Base-by-base conservation (phyloP, 2,113 vertebrate species). In the Hemibagrus wyckioides region DNA sequence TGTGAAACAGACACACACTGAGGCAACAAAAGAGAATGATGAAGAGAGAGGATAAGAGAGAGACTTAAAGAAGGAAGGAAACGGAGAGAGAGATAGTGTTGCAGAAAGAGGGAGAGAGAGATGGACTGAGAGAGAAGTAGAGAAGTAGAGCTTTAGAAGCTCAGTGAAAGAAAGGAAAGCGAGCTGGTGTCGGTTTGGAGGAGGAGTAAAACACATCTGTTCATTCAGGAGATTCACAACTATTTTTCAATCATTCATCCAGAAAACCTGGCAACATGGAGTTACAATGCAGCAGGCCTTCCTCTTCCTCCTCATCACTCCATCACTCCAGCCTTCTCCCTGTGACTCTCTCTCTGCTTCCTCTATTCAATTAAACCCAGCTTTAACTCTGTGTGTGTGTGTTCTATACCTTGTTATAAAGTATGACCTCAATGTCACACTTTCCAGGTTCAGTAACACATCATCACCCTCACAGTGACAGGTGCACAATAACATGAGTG, bases 21-120 rank as follows among this genome's bases (percentile, higher is more conserved):
- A 67, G 65, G 7, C n/a, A 86, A 87, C 36, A 52, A 77, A 50
- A 23, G 84, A 48, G 65, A 88, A 87, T 87, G 86, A 89, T 91
- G 54, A 80, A 89, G 83, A 83, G 69, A 71, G 28, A 57, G 23
- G 79, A 79, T 88, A 87, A 87, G 30, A 86, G 36, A 63, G 80
- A 36, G 86, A 59, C 0, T 17, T 0, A 36, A 80, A 1, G n/a
- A 57, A 19, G 57, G 5, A 81, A 33, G 54, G 5, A 8, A 33
- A 33, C 2, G 1, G 14, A 48, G n/a, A 23, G 19, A n/a, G 52
- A 61, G 23, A 25, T n/a, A 83, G 13, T 65, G 73, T 2, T 33
- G 30, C 30, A 50, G 69, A 14, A 30, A 79, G 19, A 30, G 28
- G 50, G 9, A 1, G 14, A 83, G 57, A 79, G 82, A 87, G 54